Conservation (phyloP, 2,888 invertebrate species). For the Steinernema carpocapsae region DNA sequence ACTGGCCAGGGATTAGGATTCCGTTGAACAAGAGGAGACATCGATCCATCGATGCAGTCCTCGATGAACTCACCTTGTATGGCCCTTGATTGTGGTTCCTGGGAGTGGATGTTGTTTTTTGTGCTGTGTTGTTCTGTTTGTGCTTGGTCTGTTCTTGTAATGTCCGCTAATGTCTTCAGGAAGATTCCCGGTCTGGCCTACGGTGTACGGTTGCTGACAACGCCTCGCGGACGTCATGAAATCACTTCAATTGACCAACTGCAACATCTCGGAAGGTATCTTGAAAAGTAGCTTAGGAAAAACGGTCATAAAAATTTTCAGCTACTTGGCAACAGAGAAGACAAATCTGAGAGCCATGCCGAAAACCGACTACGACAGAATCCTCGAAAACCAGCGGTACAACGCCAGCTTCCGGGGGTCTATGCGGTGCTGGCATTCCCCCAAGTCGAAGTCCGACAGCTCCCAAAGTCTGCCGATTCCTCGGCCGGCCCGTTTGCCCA, state of each 20-base stretch:
- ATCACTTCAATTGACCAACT: constrained; percentile 16
- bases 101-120: not conserved
- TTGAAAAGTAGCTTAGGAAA: not conserved
- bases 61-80: constrained; percentile 13
- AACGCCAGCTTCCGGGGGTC: constrained; percentile 24
- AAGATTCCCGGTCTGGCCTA: constrained; percentile 43
- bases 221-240: constrained; percentile 20
- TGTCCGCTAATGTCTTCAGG: constrained; percentile 38
- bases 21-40: constrained; percentile 25
- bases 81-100: too few species aligned
- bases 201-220: constrained; percentile 1
- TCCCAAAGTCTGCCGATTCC: constrained; percentile 20
- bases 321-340: constrained; percentile 31
- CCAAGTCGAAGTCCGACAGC: constrained; percentile 19
- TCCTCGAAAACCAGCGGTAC: constrained; percentile 22
- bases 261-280: constrained; percentile 25
- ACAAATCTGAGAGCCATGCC: constrained; percentile 13
- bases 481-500: not conserved
- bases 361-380: constrained; percentile 21
- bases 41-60: constrained; percentile 15
- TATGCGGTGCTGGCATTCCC: constrained; percentile 21
- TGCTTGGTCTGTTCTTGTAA: too few species aligned
- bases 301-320: not conserved
- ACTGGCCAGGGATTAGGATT: constrained; percentile 18
- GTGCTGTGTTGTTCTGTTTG: not conserved